A percentile compares a stretch with the other conserved stretches of the same genome.
Conservation (phyloP, 2,113 vertebrate genomes). For the Megaceryle torquata region DNA sequence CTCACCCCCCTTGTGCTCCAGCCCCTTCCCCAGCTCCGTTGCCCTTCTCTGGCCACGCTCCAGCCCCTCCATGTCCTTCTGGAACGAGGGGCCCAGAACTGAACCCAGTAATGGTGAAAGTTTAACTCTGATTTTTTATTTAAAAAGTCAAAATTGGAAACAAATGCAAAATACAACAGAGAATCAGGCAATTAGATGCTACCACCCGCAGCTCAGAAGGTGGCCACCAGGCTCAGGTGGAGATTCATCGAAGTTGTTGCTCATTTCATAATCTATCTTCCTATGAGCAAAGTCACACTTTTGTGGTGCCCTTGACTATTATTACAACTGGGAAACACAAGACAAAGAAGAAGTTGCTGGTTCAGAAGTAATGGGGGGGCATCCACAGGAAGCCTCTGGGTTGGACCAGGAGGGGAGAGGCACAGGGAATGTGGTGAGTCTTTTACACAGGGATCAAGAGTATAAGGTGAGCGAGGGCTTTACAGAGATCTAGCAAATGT, state of each 20-base stretch:
- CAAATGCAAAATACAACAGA: background rate
- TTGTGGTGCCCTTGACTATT: accelerated
- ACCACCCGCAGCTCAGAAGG: background rate
- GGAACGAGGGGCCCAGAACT: too few species aligned
- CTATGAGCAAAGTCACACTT: background rate
- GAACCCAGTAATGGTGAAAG: too few species aligned
- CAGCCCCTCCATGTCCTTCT: background rate
- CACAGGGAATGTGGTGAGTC: accelerated
- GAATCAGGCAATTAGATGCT: too few species aligned
- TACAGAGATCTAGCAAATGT: background rate
- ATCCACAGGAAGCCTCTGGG: background rate
- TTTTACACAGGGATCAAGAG: background rate
- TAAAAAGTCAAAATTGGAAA: background rate
- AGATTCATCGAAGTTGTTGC: background rate
- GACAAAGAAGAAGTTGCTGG: background rate
- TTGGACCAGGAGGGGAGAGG: accelerated
- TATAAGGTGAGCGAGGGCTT: background rate
- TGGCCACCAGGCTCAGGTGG: background rate
- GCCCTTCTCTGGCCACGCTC: background rate
- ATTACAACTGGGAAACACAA: accelerated
- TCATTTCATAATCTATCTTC: background rate
- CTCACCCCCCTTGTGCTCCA: too few species aligned
- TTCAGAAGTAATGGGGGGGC: background rate
- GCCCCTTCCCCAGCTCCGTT: too few species aligned
- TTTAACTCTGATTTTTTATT: background rate